Evolutionary conservation across 1,140 invertebrate species (phyloP).

Genomic region (Adoxophyes honmai): DNA sequence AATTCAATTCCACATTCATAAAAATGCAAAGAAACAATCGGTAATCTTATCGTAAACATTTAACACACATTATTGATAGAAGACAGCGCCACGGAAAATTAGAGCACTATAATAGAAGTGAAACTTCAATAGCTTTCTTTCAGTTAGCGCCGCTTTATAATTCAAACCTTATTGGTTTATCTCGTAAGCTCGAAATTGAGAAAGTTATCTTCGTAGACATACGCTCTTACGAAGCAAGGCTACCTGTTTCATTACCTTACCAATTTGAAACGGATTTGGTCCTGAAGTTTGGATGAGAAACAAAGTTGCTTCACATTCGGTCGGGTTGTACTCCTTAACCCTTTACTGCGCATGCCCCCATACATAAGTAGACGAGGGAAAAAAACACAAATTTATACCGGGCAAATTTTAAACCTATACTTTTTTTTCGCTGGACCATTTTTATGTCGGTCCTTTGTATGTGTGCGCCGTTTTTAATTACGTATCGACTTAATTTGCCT

Average conservation of each 20-base stretch:
- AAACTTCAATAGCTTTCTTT: too few relatives aligned
- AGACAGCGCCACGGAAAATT: too few relatives aligned
- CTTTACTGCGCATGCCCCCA: conserved; percentile 73
- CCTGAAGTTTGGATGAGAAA: background rate
- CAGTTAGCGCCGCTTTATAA: too few relatives aligned
- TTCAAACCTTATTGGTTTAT: too few relatives aligned
- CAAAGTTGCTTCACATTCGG: conserved; percentile 20
- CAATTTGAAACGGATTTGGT: conserved; percentile 28
- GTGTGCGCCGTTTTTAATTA: conserved; percentile 76
- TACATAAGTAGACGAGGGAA: conserved; percentile 72
- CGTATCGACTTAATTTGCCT: conserved; percentile 77
- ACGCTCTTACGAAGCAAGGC: too few relatives aligned
- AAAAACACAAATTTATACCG: conserved; percentile 78
- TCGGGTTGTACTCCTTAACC: conserved; percentile 48
- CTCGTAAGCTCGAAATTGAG: too few relatives aligned
- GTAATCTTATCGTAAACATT: too few relatives aligned
- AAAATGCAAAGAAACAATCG: too few relatives aligned
- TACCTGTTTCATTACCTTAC: conserved; percentile 34
- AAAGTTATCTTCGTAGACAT: too few relatives aligned
- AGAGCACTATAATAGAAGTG: too few relatives aligned
- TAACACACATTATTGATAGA: too few relatives aligned
- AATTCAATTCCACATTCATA: too few relatives aligned
- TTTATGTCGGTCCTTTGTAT: conserved; percentile 72
- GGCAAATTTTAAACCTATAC: conserved; percentile 77
- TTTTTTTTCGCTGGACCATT: conserved; percentile 73